A percentile compares a stretch with the other conserved stretches of the same genome.
phyloP scores from a whole-genome alignment of 1,140 invertebrate genomes.

The Heterodera carotae region DNA sequence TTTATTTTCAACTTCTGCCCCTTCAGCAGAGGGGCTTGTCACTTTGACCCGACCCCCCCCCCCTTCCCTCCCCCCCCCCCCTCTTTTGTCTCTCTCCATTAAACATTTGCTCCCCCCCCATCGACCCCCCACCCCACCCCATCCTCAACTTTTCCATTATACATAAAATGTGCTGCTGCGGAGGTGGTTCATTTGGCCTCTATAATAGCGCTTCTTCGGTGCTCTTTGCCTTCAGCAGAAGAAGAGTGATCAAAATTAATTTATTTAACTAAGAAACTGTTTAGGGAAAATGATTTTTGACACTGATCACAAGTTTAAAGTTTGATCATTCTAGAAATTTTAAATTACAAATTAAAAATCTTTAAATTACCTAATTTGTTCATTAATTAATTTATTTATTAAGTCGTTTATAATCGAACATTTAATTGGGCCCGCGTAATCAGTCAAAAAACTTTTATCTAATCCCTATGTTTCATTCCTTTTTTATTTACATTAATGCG shows the following conservation, averaged over 20 bases:
- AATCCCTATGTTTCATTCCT: too few relatives aligned
- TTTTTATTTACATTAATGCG: too few relatives aligned
- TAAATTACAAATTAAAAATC: too few relatives aligned
- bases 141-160: too few relatives aligned
- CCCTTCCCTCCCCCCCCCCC: neutral
- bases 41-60: neutral
- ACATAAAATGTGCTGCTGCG: neutral
- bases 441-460: too few relatives aligned
- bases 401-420: too few relatives aligned
- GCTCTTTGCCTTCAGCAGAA: neutral
- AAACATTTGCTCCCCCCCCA: neutral
- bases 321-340: neutral
- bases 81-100: neutral
- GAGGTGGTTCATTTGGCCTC: neutral
- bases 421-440: too few relatives aligned
- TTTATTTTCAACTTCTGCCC: neutral
- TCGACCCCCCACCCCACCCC: too few relatives aligned
- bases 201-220: neutral
- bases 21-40: neutral
- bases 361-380: too few relatives aligned
- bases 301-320: neutral
- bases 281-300: neutral
- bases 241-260: slow-evolving; percentile 2
- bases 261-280: neutral
- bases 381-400: too few relatives aligned